Conservation (phyloP, 1,140 invertebrate genomes). For the Tribolium castaneum region DNA sequence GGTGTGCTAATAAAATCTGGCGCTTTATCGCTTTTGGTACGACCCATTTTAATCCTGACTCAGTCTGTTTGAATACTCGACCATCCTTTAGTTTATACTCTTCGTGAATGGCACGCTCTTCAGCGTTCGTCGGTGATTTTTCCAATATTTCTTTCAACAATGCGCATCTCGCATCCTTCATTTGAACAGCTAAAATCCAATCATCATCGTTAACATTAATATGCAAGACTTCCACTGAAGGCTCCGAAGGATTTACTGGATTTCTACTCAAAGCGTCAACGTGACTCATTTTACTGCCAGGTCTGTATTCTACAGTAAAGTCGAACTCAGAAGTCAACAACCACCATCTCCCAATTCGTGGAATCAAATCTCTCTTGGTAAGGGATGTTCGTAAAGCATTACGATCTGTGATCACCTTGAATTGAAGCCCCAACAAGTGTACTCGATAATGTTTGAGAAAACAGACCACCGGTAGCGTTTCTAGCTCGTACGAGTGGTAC, state of each 20-base stretch:
- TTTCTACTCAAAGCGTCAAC: neutral
- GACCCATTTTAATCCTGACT: neutral
- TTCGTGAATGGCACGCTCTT: neutral
- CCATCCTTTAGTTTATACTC: neutral
- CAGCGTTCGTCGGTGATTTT: neutral
- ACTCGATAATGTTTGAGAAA: too few species aligned
- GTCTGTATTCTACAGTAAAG: too few species aligned
- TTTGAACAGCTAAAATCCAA: neutral
- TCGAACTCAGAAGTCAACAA: too few species aligned
- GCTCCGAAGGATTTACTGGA: neutral
- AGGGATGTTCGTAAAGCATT: too few species aligned
- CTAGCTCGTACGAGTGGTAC: conserved; percentile 62
- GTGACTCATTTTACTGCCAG: neutral
- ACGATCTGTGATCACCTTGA: too few species aligned
- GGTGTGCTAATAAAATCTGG: neutral
- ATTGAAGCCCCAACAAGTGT: too few species aligned
- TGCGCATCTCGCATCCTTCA: neutral
- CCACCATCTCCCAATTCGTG: too few species aligned
- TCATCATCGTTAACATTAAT: neutral
- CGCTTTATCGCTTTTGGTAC: neutral
- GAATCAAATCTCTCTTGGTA: neutral
- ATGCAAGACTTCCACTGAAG: neutral
- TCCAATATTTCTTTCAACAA: neutral
- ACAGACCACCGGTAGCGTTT: conserved; percentile 42
- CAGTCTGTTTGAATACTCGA: neutral